Conservation (phyloP, 2,888 invertebrate genomes). For the Rambutsinella grinnellia region DNA sequence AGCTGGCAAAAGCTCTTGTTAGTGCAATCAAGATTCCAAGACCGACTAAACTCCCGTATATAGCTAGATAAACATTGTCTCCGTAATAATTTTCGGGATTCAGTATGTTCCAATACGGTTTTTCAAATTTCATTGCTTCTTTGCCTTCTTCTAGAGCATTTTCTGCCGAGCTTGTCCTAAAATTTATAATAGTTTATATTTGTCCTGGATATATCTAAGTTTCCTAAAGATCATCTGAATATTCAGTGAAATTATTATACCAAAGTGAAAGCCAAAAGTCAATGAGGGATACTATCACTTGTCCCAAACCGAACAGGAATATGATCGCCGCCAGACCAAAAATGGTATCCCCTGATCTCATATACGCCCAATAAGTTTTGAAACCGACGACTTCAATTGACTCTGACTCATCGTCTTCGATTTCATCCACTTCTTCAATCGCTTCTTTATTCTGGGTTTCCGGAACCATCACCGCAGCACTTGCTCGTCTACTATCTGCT, state of each 20-base stretch:
- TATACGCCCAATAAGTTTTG: slow-evolving; percentile 70
- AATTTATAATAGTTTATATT: not conserved
- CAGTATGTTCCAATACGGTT: not conserved
- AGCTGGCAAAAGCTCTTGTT: slow-evolving; percentile 69
- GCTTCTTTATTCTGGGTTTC: not conserved
- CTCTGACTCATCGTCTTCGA: too few species aligned
- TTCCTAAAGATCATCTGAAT: not conserved
- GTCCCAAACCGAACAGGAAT: slow-evolving; percentile 34
- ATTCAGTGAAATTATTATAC: too few species aligned
- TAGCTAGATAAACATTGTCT: slow-evolving; percentile 68
- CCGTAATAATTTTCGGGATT: slow-evolving; percentile 12
- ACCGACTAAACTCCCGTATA: slow-evolving; percentile 66
- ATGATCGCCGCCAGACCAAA: slow-evolving; percentile 29
- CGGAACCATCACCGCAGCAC: not conserved
- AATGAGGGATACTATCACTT: slow-evolving; percentile 45
- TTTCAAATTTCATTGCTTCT: not conserved
- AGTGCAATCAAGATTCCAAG: slow-evolving; percentile 38
- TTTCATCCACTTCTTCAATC: not conserved
- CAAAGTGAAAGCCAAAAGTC: slow-evolving; percentile 61
- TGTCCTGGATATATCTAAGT: not conserved
- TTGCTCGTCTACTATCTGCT: slow-evolving; percentile 4
- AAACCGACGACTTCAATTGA: too few species aligned
- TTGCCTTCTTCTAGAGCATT: not conserved
- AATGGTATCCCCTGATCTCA: slow-evolving; percentile 44
- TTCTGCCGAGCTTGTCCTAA: slow-evolving; percentile 1